Conservation (phyloP, 2,797 vertebrate genomes). For the Chanos chanos region DNA sequence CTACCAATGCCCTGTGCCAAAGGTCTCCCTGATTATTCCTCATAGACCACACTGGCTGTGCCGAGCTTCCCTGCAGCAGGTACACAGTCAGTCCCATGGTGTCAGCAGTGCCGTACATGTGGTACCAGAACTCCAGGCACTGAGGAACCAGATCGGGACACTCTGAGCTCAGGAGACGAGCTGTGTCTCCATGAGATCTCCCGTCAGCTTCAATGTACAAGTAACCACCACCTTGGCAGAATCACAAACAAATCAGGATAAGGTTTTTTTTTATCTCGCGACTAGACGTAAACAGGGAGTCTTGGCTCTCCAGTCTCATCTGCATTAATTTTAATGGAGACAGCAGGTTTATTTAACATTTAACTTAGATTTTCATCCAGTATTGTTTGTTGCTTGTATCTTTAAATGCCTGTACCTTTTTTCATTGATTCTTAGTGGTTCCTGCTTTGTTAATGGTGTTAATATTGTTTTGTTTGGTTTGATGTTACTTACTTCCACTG, state of each 20-base stretch:
- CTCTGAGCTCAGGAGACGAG: conserved; percentile 61
- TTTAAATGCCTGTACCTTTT: too few relatives aligned
- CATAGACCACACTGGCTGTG: conserved; percentile 66
- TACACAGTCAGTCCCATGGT: conserved; percentile 70
- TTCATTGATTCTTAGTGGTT: too few relatives aligned
- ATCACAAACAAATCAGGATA: too few relatives aligned
- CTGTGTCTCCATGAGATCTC: conserved; percentile 37
- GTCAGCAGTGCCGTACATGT: conserved; percentile 63
- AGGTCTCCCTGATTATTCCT: conserved; percentile 42
- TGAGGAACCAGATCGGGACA: conserved; percentile 63
- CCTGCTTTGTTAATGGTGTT: too few relatives aligned
- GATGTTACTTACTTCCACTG: conserved; percentile 59
- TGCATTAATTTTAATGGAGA: too few relatives aligned
- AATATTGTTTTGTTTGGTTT: too few relatives aligned
- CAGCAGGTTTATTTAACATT: too few relatives aligned
- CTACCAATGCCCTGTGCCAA: conserved; percentile 65
- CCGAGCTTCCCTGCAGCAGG: conserved; percentile 54
- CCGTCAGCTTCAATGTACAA: conserved; percentile 66
- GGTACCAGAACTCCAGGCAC: conserved; percentile 86
- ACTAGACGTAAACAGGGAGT: too few relatives aligned
- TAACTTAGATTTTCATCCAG: too few relatives aligned
- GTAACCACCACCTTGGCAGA: conserved; percentile 60
- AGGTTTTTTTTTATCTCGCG: too few relatives aligned
- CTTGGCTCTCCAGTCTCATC: too few relatives aligned
- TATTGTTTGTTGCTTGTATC: too few relatives aligned